phyloP scores from a whole-genome alignment of 2,113 vertebrate species.

The Psittacula cyanocephala region DNA sequence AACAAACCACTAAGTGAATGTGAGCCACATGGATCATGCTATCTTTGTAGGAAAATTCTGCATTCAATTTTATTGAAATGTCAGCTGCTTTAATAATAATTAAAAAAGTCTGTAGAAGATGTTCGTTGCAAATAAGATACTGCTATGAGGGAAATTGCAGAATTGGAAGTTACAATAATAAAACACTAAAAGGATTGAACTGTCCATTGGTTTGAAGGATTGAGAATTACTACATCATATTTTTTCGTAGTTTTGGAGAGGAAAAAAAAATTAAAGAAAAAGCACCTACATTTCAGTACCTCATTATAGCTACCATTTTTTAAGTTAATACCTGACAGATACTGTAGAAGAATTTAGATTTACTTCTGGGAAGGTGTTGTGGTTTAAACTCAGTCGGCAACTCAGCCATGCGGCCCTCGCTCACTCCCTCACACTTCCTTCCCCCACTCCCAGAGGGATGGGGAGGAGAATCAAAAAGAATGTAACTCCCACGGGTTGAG shows the following conservation, averaged over 20 bases:
- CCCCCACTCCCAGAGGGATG: too few species aligned
- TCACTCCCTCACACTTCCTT: too few species aligned
- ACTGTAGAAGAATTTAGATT: background rate
- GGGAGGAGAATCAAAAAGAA: too few species aligned
- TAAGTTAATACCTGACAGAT: background rate
- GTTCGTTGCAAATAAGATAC: background rate
- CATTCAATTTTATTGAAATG: background rate
- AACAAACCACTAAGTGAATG: background rate
- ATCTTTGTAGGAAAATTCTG: background rate
- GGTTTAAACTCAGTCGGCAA: too few species aligned
- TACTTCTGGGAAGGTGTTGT: background rate
- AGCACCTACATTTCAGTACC: background rate
- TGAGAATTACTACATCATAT: background rate
- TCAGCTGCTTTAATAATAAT: background rate
- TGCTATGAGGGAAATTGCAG: background rate
- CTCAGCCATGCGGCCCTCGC: too few species aligned
- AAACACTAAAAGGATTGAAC: background rate
- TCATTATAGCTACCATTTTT: background rate
- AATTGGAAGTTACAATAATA: background rate
- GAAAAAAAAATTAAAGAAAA: background rate
- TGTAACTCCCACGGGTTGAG: too few species aligned
- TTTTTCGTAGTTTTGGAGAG: background rate
- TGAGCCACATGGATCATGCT: background rate
- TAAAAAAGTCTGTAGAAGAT: background rate
- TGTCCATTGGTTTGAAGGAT: background rate